phyloP scores from a whole-genome alignment of 1,140 invertebrate genomes.

The Ylistrum balloti region DNA sequence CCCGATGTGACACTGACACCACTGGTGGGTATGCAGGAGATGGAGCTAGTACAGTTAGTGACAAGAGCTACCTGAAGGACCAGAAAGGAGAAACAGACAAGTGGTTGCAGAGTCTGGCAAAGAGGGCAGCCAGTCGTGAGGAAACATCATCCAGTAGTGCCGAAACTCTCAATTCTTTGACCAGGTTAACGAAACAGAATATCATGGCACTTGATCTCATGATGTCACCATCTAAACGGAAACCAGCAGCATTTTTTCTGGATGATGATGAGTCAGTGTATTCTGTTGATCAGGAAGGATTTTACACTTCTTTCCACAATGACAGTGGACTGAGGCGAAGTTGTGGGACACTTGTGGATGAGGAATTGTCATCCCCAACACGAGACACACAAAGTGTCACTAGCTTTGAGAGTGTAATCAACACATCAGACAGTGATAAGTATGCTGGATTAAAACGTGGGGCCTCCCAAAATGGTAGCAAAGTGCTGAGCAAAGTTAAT shows the following conservation, averaged over 20 bases:
- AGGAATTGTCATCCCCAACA: constrained; percentile 67
- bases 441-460: constrained; percentile 63
- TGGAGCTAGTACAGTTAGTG: constrained; percentile 68
- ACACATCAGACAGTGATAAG: constrained; percentile 64
- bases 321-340: constrained; percentile 90
- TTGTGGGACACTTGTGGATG: constrained; percentile 69
- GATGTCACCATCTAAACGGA: constrained; percentile 62
- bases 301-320: constrained; percentile 98
- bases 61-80: constrained; percentile 70
- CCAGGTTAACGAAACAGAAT: constrained; percentile 75
- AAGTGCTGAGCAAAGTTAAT: constrained; percentile 66
- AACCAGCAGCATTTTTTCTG: constrained; percentile 86
- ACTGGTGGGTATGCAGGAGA: constrained; percentile 72
- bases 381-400: constrained; percentile 71
- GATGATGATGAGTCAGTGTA: constrained; percentile 96
- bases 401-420: constrained; percentile 76
- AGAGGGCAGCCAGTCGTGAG: constrained; percentile 69
- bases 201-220: constrained; percentile 75
- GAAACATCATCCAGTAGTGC: constrained; percentile 69
- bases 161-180: constrained; percentile 68
- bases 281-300: constrained; percentile 97
- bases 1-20: constrained; percentile 69
- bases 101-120: constrained; percentile 73
- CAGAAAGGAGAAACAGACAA: constrained; percentile 71
- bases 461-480: constrained; percentile 45